Conservation (phyloP, 1,140 invertebrate genomes). For the Macrotrachela quadricornifera region DNA sequence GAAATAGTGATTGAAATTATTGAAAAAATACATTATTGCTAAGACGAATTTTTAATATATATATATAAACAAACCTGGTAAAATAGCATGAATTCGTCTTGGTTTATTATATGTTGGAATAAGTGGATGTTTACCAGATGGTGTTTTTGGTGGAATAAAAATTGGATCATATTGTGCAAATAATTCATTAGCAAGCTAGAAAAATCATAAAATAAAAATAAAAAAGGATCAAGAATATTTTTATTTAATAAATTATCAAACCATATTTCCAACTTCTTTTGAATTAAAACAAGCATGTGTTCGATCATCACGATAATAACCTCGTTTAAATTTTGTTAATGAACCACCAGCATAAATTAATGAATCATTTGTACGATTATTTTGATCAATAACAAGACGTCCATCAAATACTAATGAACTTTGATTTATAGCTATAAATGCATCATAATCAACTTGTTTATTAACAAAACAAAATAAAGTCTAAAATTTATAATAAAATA, state of each 20-base stretch:
- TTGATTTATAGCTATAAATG: slow-evolving; percentile 40
- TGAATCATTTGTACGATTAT: slow-evolving; percentile 46
- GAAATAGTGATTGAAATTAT: too few relatives aligned
- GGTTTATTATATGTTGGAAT: slow-evolving; percentile 25
- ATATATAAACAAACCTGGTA: slow-evolving; percentile 27
- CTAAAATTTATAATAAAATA: too few relatives aligned
- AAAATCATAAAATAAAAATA: not conserved
- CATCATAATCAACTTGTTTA: slow-evolving; percentile 19
- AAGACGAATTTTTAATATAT: too few relatives aligned
- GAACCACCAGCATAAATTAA: slow-evolving; percentile 45
- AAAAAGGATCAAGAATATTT: slow-evolving; percentile 12
- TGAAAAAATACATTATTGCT: too few relatives aligned
- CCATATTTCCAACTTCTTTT: slow-evolving; percentile 26
- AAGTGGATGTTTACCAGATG: slow-evolving; percentile 13
- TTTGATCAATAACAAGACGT: slow-evolving; percentile 42
- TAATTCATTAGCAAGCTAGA: slow-evolving; percentile 23
- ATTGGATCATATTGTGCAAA: slow-evolving; percentile 26
- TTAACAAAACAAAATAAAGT: slow-evolving; percentile 22
- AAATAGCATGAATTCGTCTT: slow-evolving; percentile 17
- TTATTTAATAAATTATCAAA: too few relatives aligned
- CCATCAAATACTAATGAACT: slow-evolving; percentile 47
- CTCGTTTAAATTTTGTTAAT: slow-evolving; percentile 34
- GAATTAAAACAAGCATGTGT: slow-evolving; percentile 30
- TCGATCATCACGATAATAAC: slow-evolving; percentile 28
- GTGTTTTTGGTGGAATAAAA: slow-evolving; percentile 12